These are phyloP conservation scores for Ceratina calcarata DNA, from an alignment of 1,140 invertebrate genomes.

Conservation along the genomic window DNA sequence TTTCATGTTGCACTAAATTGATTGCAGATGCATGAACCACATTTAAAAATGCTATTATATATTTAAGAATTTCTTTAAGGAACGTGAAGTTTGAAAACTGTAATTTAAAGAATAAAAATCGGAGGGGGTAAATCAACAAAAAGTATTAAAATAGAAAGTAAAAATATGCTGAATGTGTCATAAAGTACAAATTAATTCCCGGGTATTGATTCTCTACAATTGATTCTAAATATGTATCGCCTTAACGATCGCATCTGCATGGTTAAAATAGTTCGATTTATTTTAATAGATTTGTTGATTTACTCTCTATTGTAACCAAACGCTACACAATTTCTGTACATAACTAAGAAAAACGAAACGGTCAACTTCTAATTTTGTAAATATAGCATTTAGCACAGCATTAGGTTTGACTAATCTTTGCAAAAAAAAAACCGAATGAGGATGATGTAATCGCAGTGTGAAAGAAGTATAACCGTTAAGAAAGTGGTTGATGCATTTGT, in stretches of 20 bases:
- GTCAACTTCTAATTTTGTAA: constrained; percentile 46
- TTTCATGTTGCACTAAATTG: constrained; percentile 53
- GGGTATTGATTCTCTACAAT: constrained; percentile 35
- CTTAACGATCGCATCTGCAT: constrained; percentile 34
- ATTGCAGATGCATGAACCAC: constrained; percentile 61
- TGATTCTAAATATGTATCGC: not conserved
- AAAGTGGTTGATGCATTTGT: constrained; percentile 62
- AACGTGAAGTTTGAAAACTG: constrained; percentile 17
- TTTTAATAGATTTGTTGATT: constrained; percentile 56
- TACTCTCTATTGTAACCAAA: constrained; percentile 35
- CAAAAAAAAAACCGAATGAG: constrained; percentile 1
- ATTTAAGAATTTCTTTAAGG: constrained; percentile 37
- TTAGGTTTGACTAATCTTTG: constrained; percentile 42
- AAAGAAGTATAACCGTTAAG: constrained; percentile 35
- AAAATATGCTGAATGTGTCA: constrained; percentile 23
- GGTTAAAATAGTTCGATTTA: constrained; percentile 36
- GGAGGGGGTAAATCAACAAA: constrained; percentile 51
- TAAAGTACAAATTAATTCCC: constrained; percentile 54
- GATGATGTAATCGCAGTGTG: constrained; percentile 13
- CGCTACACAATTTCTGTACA: constrained; percentile 40
- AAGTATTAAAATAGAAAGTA: constrained; percentile 55
- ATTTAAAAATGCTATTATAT: constrained; percentile 26
- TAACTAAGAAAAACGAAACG: constrained; percentile 35
- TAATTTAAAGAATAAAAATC: constrained; percentile 35
- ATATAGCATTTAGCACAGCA: constrained; percentile 55